These are phyloP conservation scores for Trissoscelio sp. DNA, from an alignment of 2,888 invertebrate genomes.

Conservation along the genomic window DNA sequence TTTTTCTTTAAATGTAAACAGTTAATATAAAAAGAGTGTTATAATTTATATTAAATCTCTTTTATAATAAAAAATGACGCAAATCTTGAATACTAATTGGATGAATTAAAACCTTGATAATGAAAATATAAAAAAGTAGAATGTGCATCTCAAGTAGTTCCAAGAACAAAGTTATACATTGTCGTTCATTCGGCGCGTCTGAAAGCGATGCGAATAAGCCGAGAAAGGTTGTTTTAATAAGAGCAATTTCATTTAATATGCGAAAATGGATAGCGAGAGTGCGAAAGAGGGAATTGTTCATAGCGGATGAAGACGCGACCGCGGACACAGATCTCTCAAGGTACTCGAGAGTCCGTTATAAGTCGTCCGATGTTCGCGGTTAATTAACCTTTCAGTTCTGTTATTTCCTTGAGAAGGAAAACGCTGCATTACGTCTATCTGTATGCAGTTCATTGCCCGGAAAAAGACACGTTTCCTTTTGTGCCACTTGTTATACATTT, in stretches of 20 bases:
- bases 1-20: too few relatives aligned
- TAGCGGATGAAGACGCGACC: conserved; percentile 47
- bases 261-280: conserved; percentile 67
- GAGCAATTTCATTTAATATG: conserved; percentile 62
- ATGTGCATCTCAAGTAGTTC: background rate
- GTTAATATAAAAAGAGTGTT: too few relatives aligned
- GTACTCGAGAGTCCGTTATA: conserved; percentile 74
- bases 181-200: conserved; percentile 8
- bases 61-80: too few relatives aligned
- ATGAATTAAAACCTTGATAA: too few relatives aligned
- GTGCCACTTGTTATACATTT: conserved; percentile 56
- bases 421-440: conserved; percentile 50
- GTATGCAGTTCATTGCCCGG: conserved; percentile 69
- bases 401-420: conserved; percentile 71
- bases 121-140: too few relatives aligned
- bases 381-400: conserved; percentile 77
- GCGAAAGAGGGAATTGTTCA: conserved; percentile 53
- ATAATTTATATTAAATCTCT: too few relatives aligned
- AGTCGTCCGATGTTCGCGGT: conserved; percentile 73
- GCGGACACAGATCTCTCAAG: conserved; percentile 69
- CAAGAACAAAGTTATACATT: conserved; percentile 6
- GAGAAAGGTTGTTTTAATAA: conserved; percentile 48
- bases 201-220: conserved; percentile 20
- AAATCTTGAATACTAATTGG: too few relatives aligned
- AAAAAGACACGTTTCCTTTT: conserved; percentile 57